Conservation (phyloP, 2,113 vertebrate species). For the rat (Rattus norvegicus) region DNA sequence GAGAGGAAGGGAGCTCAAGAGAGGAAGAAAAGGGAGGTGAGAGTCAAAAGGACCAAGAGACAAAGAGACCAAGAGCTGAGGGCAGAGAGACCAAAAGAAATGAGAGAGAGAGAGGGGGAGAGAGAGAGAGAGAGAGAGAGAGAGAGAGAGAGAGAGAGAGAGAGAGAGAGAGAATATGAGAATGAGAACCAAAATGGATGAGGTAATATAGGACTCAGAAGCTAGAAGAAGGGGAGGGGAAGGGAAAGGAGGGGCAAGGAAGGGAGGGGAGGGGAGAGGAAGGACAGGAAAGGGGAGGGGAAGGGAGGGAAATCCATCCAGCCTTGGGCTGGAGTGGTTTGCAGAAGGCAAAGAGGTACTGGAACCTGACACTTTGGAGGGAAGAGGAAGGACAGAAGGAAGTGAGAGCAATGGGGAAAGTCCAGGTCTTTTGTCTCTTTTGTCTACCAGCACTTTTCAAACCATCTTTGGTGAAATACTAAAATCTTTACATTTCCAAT, state of each 20-base stretch:
- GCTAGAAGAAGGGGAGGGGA: too few species aligned
- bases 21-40: too few species aligned
- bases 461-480: too few species aligned
- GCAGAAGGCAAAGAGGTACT: neutral
- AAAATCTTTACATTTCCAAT: neutral
- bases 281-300: accelerated
- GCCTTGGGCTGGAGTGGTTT: neutral
- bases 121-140: too few species aligned
- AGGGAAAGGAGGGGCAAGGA: accelerated
- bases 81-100: neutral
- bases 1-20: neutral
- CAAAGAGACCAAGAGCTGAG: neutral
- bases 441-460: neutral
- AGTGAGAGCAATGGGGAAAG: neutral
- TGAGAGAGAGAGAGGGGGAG: neutral
- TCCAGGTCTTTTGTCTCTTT: neutral
- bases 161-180: too few species aligned
- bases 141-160: too few species aligned
- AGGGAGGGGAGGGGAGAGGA: accelerated
- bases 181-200: too few species aligned
- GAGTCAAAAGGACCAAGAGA: neutral
- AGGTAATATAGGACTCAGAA: too few species aligned
- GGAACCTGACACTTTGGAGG: neutral
- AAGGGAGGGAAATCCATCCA: neutral
- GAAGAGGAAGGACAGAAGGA: neutral